Evolutionary conservation across 2,888 invertebrate species (phyloP).

Genomic region (Branchinecta sandiegonensis): DNA sequence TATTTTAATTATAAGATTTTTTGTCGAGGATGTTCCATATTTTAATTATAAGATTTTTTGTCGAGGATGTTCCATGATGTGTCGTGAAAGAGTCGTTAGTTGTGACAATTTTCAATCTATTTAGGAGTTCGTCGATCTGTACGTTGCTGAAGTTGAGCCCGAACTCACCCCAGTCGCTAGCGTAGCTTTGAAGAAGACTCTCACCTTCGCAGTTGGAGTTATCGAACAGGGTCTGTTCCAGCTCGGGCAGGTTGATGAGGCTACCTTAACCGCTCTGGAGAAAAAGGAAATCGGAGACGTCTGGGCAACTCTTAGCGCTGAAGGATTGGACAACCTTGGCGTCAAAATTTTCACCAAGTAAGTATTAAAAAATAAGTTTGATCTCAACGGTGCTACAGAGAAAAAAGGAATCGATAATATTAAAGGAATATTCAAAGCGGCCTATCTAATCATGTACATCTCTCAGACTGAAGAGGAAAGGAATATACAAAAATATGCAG

Average conservation of each 20-base stretch:
- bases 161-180: not conserved
- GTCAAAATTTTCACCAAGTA: conserved; percentile 3
- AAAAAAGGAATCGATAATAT: no score
- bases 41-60: no score
- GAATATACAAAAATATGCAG: no score
- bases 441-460: no score
- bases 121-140: not conserved
- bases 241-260: not conserved
- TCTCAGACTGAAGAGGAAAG: no score
- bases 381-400: no score
- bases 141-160: conserved; percentile 1
- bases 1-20: no score
- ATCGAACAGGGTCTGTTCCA: conserved; percentile 10
- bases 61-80: no score
- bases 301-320: not conserved
- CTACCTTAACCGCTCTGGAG: not conserved
- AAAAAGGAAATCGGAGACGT: not conserved
- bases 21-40: no score
- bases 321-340: not conserved
- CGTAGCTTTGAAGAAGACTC: not conserved
- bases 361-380: no score
- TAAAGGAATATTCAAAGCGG: no score
- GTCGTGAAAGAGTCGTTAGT: no score
- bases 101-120: not conserved
- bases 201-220: not conserved